Evolutionary conservation across 2,888 invertebrate genomes (phyloP).

Genomic region (Plemyria rubiginata): DNA sequence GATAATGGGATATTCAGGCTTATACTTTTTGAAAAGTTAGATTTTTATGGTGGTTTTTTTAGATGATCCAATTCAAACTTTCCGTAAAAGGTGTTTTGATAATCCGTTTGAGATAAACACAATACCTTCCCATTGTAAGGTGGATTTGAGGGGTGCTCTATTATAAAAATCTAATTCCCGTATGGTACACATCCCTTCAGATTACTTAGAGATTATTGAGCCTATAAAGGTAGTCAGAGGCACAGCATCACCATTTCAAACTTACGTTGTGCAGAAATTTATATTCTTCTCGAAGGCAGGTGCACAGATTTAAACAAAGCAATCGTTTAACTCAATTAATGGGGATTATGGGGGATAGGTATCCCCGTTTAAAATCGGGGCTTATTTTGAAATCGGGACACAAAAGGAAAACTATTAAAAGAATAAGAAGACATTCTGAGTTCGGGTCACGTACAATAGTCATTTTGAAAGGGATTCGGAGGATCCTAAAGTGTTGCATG

Average conservation of each 20-base stretch:
- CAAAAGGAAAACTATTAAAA: constrained; percentile 65
- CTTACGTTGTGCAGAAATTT: too few species aligned
- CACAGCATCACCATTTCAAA: too few species aligned
- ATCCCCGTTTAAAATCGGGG: constrained; percentile 42
- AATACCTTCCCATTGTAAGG: neutral
- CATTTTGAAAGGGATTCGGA: constrained; percentile 67
- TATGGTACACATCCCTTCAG: too few species aligned
- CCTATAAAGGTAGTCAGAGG: too few species aligned
- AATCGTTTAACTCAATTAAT: constrained; percentile 39
- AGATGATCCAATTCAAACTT: constrained; percentile 22
- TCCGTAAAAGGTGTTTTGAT: constrained; percentile 5
- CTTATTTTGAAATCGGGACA: constrained; percentile 53
- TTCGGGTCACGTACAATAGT: constrained; percentile 70
- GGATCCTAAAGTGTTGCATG: constrained; percentile 34
- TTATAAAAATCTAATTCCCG: too few species aligned
- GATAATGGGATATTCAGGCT: constrained; percentile 26
- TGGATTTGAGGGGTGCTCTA: neutral
- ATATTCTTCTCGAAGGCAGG: constrained; percentile 7
- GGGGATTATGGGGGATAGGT: constrained; percentile 37
- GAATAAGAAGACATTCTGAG: constrained; percentile 61
- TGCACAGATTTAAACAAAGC: constrained; percentile 31
- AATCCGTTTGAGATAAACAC: constrained; percentile 5
- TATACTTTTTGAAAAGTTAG: constrained; percentile 24
- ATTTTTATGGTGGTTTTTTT: constrained; percentile 25
- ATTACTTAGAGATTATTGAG: too few species aligned